Conservation (phyloP, 2,888 invertebrate genomes). For the Cheiracanthium punctorium region DNA sequence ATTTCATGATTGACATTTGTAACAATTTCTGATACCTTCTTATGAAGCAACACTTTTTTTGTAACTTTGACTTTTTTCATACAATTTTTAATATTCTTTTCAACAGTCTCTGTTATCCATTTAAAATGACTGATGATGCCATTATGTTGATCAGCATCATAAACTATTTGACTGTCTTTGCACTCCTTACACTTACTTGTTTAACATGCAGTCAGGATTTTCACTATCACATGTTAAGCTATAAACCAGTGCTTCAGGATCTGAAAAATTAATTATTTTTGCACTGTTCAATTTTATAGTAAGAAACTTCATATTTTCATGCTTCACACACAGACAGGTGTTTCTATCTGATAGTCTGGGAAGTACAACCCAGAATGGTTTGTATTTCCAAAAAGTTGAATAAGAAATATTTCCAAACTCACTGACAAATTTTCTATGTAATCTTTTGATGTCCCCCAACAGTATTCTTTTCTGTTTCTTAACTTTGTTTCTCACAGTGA, state of each 20-base stretch:
- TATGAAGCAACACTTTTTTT: not conserved
- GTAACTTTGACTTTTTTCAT: not conserved
- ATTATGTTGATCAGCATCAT: not conserved
- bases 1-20: not conserved
- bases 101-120: not conserved
- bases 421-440: not conserved
- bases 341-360: not conserved
- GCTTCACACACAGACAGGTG: not conserved
- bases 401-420: slow-evolving; percentile 3
- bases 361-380: not conserved
- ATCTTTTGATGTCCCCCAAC: too few species aligned
- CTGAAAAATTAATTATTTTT: not conserved
- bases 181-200: not conserved
- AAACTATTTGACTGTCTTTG: too few species aligned
- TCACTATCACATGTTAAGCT: not conserved
- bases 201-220: not conserved
- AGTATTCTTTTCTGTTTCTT: not conserved
- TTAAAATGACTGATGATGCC: not conserved
- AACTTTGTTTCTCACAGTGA: not conserved
- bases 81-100: not conserved
- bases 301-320: not conserved
- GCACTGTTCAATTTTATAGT: not conserved
- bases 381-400: not conserved
- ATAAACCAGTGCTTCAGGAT: not conserved
- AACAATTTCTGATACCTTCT: not conserved